phyloP scores from a whole-genome alignment of 2,797 vertebrate genomes.

The Malacoctenus gilli region DNA sequence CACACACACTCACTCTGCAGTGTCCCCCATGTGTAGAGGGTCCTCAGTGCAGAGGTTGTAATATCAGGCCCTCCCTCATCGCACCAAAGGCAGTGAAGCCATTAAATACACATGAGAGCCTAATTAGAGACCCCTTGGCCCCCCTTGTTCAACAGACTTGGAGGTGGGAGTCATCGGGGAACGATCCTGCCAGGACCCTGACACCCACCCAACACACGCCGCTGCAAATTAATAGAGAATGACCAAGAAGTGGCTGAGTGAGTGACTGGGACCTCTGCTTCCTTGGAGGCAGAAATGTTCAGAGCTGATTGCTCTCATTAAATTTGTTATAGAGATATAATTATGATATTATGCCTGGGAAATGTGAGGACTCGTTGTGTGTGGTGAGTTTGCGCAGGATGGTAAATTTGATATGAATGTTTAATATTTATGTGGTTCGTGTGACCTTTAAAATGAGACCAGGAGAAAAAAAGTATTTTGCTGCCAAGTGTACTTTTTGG shows the following conservation, averaged over 20 bases:
- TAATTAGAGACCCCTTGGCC: constrained; percentile 77
- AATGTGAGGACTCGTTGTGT: constrained; percentile 56
- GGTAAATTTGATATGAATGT: constrained; percentile 61
- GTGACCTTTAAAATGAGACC: constrained; percentile 62
- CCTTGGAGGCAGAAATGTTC: constrained; percentile 70
- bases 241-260: constrained; percentile 64
- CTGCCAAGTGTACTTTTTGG: constrained; percentile 46
- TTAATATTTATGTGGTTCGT: constrained; percentile 66
- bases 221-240: constrained; percentile 73
- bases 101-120: constrained; percentile 81
- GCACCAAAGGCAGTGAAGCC: constrained; percentile 65
- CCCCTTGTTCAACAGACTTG: constrained; percentile 53
- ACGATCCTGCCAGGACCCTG: constrained; percentile 58
- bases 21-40: constrained; percentile 24
- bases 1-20: constrained; percentile 20
- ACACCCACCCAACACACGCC: constrained; percentile 64
- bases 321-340: constrained; percentile 67
- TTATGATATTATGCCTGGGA: constrained; percentile 62
- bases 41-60: constrained; percentile 53
- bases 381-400: constrained; percentile 62
- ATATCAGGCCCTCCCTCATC: constrained; percentile 44
- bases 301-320: constrained; percentile 71
- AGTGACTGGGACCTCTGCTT: constrained; percentile 72
- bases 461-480: constrained; percentile 31
- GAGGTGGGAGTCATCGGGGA: constrained; percentile 70